Evolutionary conservation across 64 coral and sea anemone genomes (phyloP), one percentile per base, ranked within the genome.

Genomic region (Montipora capricornis): DNA sequence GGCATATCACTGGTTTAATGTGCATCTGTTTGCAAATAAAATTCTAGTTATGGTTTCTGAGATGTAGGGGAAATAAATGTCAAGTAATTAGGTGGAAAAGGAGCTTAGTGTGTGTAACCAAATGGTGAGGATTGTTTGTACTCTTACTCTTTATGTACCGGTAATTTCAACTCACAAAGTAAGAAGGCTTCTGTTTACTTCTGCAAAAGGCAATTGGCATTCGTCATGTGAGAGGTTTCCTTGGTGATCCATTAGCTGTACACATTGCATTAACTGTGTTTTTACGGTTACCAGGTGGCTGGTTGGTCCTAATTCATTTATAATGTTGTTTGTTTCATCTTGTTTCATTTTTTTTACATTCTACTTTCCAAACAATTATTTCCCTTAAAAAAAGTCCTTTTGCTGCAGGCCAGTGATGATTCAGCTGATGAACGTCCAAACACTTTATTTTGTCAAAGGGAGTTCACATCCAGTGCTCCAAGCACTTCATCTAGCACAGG

Each of bases 1-100:
- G 73, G 19, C 68, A 71, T 71, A 71, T 71, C 15, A 71, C 68
- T 71, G 68, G 68, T 71, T 71, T 71, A 71, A 71, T 71, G 68
- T 5, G 16, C 68, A 71, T 10, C 68, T 71, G 68, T 71, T 71
- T 71, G 68, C 15, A 71, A 71, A 71, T 71, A 71, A 19, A 71
- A 71, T 71, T 22, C 68, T 71, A 71, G 68, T 71, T 71, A 71
- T 71, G 68, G 68, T 71, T 71, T 71, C 68, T 12, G 20, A 19
- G 68, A 71, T 71, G 16, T 16, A 71, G 22, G 73, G 19, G 73
- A 26, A 75, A 75, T 75, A 75, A 75, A 75, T 75, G 73, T 37
- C 4, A 75, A 75, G 73, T 20, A 44, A 20, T 75, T 75, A 26
- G 73, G 73, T 75, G 73, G 19, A 75, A 75, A 75, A 75, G 26